Evolutionary conservation across 2,797 vertebrate genomes (phyloP).

Genomic region (Dicrostonyx torquatus): DNA sequence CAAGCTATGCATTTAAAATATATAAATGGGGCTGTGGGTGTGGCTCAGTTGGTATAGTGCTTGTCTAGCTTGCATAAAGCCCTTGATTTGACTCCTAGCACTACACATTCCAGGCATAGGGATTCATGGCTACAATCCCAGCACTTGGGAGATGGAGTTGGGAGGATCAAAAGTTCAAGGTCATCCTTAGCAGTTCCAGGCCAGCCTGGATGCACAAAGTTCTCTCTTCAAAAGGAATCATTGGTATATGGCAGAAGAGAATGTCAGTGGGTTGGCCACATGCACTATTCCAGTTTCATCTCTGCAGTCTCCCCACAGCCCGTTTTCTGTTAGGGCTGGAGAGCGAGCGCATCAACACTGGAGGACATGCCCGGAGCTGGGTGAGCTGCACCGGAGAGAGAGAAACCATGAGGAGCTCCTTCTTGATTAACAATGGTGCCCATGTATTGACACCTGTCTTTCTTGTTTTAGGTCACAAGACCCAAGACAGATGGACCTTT

Average conservation of each 20-base stretch:
- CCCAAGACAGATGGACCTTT: background rate
- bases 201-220: background rate
- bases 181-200: background rate
- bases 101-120: background rate
- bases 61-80: background rate
- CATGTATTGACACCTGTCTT: background rate
- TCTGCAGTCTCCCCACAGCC: background rate
- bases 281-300: background rate
- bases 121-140: background rate
- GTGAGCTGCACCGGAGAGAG: accelerated
- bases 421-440: background rate
- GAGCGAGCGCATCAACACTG: accelerated
- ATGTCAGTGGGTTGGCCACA: background rate
- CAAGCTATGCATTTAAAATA: background rate
- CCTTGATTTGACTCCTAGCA: background rate
- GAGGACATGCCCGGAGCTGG: background rate
- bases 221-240: background rate
- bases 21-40: background rate
- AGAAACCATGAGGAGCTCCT: background rate
- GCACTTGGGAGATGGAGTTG: background rate
- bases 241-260: background rate
- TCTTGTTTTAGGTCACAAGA: background rate
- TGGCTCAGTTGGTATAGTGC: background rate
- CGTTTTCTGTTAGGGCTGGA: background rate
- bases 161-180: background rate